A percentile compares a stretch with the other conserved stretches of the same genome.
phyloP scores from a whole-genome alignment of 2,888 invertebrate genomes.

The Podabrus alpinus region DNA sequence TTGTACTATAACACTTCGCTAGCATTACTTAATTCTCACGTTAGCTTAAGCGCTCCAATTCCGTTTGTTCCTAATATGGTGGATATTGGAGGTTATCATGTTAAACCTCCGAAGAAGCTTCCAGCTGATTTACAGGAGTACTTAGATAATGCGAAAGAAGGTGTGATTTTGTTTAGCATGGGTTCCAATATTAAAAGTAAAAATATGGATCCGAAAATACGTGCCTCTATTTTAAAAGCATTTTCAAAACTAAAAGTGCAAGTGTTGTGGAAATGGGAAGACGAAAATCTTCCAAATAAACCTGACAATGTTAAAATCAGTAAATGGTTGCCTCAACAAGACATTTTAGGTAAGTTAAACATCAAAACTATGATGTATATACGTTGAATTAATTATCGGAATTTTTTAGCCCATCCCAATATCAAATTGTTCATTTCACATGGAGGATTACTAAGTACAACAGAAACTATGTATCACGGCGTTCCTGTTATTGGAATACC shows the following conservation, averaged over 20 bases:
- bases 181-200: conserved; percentile 47
- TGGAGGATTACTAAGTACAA: conserved; percentile 57
- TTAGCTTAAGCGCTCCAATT: conserved; percentile 19
- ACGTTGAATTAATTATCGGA: neutral
- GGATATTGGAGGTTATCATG: conserved; percentile 35
- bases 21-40: conserved; percentile 32
- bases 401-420: conserved; percentile 58
- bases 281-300: conserved; percentile 58
- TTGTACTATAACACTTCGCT: conserved; percentile 33
- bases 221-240: conserved; percentile 43
- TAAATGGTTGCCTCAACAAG: conserved; percentile 70
- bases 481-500: conserved; percentile 60
- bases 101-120: conserved; percentile 28
- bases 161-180: conserved; percentile 49
- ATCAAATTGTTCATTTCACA: conserved; percentile 63
- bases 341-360: conserved; percentile 44
- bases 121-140: conserved; percentile 42
- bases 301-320: conserved; percentile 62
- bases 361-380: neutral
- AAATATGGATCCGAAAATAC: conserved; percentile 38
- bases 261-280: conserved; percentile 75
- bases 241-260: conserved; percentile 63
- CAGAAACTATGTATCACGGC: conserved; percentile 51
- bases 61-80: conserved; percentile 36
- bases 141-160: conserved; percentile 45